These are phyloP conservation scores for Rhopalosiphum padi DNA, from an alignment of 1,140 invertebrate species.

Conservation along the genomic window DNA sequence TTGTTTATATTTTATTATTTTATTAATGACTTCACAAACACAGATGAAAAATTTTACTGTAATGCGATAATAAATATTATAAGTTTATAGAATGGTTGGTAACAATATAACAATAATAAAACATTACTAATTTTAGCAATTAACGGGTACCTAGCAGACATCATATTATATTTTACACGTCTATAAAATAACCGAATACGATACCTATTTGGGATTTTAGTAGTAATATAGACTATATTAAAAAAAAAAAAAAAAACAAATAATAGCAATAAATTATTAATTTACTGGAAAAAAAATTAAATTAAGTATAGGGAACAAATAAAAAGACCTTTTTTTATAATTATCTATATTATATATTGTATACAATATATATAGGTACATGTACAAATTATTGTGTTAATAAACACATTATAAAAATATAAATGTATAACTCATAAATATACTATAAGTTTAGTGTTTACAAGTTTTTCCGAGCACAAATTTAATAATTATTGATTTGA, in stretches of 20 bases:
- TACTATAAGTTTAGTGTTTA: background rate
- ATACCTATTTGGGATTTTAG: too few relatives aligned
- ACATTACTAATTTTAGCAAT: background rate
- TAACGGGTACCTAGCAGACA: too few relatives aligned
- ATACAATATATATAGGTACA: too few relatives aligned
- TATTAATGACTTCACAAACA: background rate
- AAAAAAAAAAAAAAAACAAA: too few relatives aligned
- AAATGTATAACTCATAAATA: too few relatives aligned
- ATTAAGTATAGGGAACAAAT: too few relatives aligned
- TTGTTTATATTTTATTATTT: background rate
- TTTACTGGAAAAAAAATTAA: too few relatives aligned
- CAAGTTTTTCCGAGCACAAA: background rate
- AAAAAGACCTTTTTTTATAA: too few relatives aligned
- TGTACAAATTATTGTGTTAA: background rate
- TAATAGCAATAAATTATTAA: too few relatives aligned
- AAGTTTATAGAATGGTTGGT: background rate
- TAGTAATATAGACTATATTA: too few relatives aligned
- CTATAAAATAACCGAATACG: too few relatives aligned
- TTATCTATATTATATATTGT: background rate
- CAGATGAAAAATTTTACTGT: background rate
- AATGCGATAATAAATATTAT: background rate
- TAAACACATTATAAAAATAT: background rate
- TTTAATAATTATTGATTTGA: background rate
- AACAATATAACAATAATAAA: background rate
- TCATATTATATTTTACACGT: too few relatives aligned